Evolutionary conservation across 1,140 invertebrate species (phyloP).

Genomic region (Acromyrmex echinatior): DNA sequence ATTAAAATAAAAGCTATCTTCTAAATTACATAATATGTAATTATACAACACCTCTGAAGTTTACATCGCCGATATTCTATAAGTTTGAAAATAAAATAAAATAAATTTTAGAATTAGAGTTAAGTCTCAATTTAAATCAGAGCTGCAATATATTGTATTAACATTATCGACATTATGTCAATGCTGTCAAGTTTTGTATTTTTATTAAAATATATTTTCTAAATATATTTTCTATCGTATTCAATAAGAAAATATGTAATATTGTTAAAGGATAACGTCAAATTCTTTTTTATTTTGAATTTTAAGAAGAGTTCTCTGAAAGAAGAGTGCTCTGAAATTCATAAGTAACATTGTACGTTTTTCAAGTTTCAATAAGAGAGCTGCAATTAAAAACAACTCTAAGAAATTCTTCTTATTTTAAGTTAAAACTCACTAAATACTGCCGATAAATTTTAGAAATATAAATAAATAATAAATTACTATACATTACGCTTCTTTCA

Average conservation of each 20-base stretch:
- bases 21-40: slow-evolving; percentile 18
- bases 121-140: slow-evolving; percentile 14
- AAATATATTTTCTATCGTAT: too few species aligned
- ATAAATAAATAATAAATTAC: background rate
- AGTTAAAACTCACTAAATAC: background rate
- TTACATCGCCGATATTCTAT: background rate
- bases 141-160: background rate
- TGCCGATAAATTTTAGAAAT: background rate
- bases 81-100: slow-evolving; percentile 23
- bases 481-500: background rate
- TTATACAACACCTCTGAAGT: background rate
- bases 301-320: background rate
- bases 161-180: slow-evolving; percentile 27
- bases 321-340: background rate
- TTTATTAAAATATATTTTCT: background rate
- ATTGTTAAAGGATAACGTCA: background rate
- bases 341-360: background rate
- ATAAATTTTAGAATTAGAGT: background rate
- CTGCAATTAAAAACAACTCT: background rate
- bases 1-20: background rate
- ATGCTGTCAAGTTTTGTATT: background rate
- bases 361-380: background rate
- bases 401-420: background rate
- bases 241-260: background rate
- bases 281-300: background rate